A percentile compares a stretch with the other conserved stretches of the same genome.
phyloP scores from a whole-genome alignment of 2,888 invertebrate genomes.

The Mechanitis mazaeus region DNA sequence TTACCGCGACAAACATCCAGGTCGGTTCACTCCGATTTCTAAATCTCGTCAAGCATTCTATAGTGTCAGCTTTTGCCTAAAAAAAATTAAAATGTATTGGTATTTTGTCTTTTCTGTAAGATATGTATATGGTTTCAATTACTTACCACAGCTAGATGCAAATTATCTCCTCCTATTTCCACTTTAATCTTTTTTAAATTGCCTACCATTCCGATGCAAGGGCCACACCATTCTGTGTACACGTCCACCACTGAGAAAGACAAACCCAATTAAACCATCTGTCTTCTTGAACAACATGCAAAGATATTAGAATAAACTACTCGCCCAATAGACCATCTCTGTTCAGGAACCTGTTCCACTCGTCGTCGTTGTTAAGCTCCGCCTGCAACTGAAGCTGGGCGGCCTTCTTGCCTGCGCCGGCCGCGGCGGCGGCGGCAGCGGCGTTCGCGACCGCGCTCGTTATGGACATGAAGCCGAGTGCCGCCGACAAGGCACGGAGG shows the following conservation, averaged over 20 bases:
- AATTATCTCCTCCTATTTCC: slow-evolving; percentile 88
- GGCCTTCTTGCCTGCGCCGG: slow-evolving; percentile 82
- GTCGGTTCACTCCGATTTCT: slow-evolving; percentile 90
- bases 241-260: slow-evolving; percentile 84
- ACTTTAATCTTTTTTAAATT: slow-evolving; percentile 90
- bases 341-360: slow-evolving; percentile 86
- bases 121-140: neutral
- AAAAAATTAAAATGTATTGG: neutral
- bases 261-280: neutral
- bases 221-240: slow-evolving; percentile 94
- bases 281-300: too few species aligned
- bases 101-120: neutral
- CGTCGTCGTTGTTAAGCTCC: slow-evolving; percentile 89
- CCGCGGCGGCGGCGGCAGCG: slow-evolving; percentile 62
- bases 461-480: slow-evolving; percentile 54
- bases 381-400: slow-evolving; percentile 85
- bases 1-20: slow-evolving; percentile 91
- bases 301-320: slow-evolving; percentile 23
- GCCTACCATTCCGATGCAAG: slow-evolving; percentile 89
- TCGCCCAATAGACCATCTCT: slow-evolving; percentile 86
- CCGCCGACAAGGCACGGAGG: slow-evolving; percentile 18
- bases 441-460: slow-evolving; percentile 64
- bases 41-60: slow-evolving; percentile 84
- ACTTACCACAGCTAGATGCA: slow-evolving; percentile 86
- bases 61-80: slow-evolving; percentile 86